These are phyloP conservation scores for Crotalus viridis DNA, from an alignment of 2,113 vertebrate species.

Conservation along the genomic window DNA sequence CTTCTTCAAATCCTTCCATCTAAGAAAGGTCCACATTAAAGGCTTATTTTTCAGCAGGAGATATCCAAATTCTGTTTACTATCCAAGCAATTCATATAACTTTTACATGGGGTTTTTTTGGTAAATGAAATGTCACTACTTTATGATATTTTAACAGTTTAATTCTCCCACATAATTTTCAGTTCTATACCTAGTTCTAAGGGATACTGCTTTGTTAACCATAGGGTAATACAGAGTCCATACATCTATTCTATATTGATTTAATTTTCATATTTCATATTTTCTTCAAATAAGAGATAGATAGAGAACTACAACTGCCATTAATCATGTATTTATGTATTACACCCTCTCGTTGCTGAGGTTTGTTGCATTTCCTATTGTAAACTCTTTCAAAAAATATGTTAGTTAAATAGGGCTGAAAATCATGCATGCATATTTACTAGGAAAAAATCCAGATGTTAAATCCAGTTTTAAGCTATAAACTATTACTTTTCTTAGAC, in stretches of 20 bases:
- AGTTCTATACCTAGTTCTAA: constrained; percentile 51
- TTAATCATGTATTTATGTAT: constrained; percentile 57
- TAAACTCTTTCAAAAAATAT: constrained; percentile 69
- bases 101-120: constrained; percentile 17
- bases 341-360: constrained; percentile 59
- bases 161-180: constrained; percentile 51
- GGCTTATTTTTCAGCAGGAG: not conserved
- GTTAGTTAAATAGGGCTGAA: constrained; percentile 74
- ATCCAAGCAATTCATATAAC: constrained; percentile 38
- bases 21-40: constrained; percentile 4
- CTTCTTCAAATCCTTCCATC: not conserved
- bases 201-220: constrained; percentile 41
- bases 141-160: constrained; percentile 56
- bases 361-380: constrained; percentile 68
- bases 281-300: constrained; percentile 50
- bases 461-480: constrained; percentile 65
- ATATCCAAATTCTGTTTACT: constrained; percentile 19
- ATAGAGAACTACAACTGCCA: constrained; percentile 33
- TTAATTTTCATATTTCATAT: constrained; percentile 57
- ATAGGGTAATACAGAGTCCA: constrained; percentile 46
- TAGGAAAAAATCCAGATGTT: constrained; percentile 57
- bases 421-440: constrained; percentile 71
- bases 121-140: constrained; percentile 44
- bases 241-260: constrained; percentile 47
- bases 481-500: constrained; percentile 64